These are phyloP conservation scores for Helostoma temminkii DNA, from an alignment of 2,797 vertebrate genomes.

Conservation along the genomic window DNA sequence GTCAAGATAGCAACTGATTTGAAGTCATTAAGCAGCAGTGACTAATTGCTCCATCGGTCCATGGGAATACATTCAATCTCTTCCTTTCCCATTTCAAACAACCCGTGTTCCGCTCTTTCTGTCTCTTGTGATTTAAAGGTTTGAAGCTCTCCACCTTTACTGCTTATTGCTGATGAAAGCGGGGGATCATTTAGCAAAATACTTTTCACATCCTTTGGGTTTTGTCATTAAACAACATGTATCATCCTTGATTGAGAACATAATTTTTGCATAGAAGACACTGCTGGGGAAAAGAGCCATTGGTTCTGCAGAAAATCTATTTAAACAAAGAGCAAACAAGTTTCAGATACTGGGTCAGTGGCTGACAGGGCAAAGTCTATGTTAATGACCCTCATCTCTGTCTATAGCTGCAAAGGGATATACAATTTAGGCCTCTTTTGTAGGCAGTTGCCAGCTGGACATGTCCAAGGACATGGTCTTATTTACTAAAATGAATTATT, in stretches of 20 bases:
- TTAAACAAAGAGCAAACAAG: conserved; percentile 39
- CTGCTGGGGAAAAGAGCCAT: background rate
- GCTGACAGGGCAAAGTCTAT: conserved; percentile 49
- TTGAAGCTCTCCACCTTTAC: conserved; percentile 14
- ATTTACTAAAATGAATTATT: conserved; percentile 62
- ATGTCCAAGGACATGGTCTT: conserved; percentile 34
- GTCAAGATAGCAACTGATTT: conserved; percentile 63
- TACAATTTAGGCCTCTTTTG: conserved; percentile 20
- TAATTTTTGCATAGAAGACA: background rate
- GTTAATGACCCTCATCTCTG: conserved; percentile 35
- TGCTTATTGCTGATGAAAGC: conserved; percentile 4
- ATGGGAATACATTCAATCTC: conserved; percentile 57
- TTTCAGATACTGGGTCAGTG: conserved; percentile 36
- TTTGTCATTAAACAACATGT: conserved; percentile 32
- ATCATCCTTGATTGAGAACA: conserved; percentile 20
- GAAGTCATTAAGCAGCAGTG: conserved; percentile 75
- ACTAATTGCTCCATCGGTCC: conserved; percentile 70
- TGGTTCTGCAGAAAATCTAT: conserved; percentile 27
- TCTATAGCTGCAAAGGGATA: conserved; percentile 5
- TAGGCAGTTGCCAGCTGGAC: conserved; percentile 33
- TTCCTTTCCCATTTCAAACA: conserved; percentile 45
- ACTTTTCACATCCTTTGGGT: conserved; percentile 9
- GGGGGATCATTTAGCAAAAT: conserved; percentile 21
- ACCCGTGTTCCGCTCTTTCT: conserved; percentile 1
- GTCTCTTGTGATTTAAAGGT: conserved; percentile 11